Evolutionary conservation across 2,797 vertebrate species (phyloP).

Genomic region (Pyrocephalus nanus): DNA sequence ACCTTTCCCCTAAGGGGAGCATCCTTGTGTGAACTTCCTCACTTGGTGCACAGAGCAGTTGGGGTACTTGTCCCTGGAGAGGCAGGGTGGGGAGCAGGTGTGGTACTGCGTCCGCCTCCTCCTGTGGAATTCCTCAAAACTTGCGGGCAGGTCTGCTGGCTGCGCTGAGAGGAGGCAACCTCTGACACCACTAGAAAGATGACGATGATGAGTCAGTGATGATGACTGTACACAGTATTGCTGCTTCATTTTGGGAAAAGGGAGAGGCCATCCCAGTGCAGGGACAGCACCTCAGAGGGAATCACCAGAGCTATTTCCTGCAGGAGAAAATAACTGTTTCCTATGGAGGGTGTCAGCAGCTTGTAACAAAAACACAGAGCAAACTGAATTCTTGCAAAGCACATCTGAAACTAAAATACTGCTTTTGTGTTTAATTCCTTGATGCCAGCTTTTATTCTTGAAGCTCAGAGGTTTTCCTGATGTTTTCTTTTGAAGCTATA

Average conservation of each 20-base stretch:
- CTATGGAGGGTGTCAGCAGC: not conserved
- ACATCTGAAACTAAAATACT: not conserved
- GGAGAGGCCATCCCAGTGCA: not conserved
- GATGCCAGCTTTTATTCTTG: not conserved
- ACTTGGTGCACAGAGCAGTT: not conserved
- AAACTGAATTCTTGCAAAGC: not conserved
- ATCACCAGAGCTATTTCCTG: not conserved
- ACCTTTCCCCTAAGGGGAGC: rapidly evolving
- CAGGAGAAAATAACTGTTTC: not conserved
- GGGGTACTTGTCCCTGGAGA: not conserved
- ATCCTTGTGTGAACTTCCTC: not conserved
- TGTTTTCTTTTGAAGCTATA: not conserved
- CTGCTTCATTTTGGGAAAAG: not conserved
- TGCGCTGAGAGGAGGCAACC: rapidly evolving
- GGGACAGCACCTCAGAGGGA: not conserved
- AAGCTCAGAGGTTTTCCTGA: not conserved
- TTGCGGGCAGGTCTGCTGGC: not conserved
- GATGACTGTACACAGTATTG: not conserved
- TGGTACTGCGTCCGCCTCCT: not conserved
- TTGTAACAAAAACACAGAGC: not conserved
- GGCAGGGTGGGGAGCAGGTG: not conserved
- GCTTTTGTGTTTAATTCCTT: not conserved
- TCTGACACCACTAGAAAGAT: not conserved
- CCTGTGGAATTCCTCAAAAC: not conserved
- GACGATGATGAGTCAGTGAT: not conserved